These are phyloP conservation scores for Aurelia coerulea DNA, from an alignment of 30 jellyfish, hydroid and myxozoan species.

Conservation along the genomic window DNA sequence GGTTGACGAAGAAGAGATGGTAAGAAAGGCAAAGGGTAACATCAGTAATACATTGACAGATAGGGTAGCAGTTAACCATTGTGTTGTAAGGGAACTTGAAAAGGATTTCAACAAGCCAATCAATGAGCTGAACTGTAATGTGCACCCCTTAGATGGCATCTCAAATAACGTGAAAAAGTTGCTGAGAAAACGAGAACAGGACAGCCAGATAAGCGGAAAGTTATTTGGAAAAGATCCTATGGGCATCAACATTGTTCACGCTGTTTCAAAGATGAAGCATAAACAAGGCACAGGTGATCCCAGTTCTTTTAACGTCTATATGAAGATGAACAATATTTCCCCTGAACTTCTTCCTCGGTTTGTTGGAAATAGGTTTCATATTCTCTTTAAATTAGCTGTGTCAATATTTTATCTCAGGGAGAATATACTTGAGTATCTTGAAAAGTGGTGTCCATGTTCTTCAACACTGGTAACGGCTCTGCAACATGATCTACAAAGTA, in stretches of 20 bases:
- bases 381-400: no score
- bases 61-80: conserved; percentile 33
- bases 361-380: background rate
- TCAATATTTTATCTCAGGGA: no score
- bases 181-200: background rate
- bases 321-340: conserved; percentile 7
- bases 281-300: no score
- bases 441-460: conserved; percentile 1
- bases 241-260: no score
- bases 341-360: conserved; percentile 6
- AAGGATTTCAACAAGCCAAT: background rate
- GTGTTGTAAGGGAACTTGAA: conserved; percentile 10
- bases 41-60: conserved; percentile 28
- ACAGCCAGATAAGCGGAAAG: no score
- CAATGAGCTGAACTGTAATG: background rate
- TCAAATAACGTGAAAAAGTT: conserved; percentile 10
- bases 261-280: no score
- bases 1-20: background rate
- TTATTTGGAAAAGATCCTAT: no score
- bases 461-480: background rate
- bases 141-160: conserved; percentile 46
- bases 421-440: no score
- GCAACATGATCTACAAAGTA: background rate
- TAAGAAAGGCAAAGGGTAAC: background rate
- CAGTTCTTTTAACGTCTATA: background rate